Conservation (phyloP, 1,140 invertebrate species). For the Battus philenor region DNA sequence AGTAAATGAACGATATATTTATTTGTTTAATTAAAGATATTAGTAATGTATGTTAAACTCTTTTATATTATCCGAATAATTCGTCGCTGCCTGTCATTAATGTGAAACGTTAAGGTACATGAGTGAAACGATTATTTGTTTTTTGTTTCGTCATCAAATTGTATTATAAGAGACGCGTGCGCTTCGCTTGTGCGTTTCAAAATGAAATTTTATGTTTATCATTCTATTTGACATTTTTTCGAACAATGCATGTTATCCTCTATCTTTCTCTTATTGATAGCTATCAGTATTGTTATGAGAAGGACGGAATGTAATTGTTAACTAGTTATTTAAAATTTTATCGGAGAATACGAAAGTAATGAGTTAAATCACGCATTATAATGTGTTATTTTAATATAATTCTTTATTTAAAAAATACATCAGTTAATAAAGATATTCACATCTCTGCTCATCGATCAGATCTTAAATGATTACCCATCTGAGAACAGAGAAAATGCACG, state of each 20-base stretch:
- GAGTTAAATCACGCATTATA: constrained; percentile 59
- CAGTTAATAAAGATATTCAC: no score
- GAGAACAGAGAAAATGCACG: no score
- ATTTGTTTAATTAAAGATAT: no score
- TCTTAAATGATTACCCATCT: no score
- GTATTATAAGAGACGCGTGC: constrained; percentile 40
- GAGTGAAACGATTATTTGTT: not conserved
- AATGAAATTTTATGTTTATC: constrained; percentile 69
- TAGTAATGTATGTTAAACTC: no score
- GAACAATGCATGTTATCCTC: constrained; percentile 52
- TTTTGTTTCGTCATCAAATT: constrained; percentile 16
- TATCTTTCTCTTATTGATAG: constrained; percentile 30
- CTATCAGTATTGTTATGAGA: constrained; percentile 27
- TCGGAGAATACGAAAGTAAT: constrained; percentile 39
- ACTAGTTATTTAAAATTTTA: constrained; percentile 40
- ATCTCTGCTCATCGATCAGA: no score
- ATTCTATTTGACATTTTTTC: constrained; percentile 71
- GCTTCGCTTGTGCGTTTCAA: constrained; percentile 46
- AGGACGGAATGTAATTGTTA: constrained; percentile 48
- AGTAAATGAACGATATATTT: no score
- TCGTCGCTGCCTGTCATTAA: no score
- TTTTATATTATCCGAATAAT: no score
- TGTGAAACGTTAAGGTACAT: no score
- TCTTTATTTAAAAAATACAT: no score
- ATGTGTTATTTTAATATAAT: no score